Conservation (phyloP, 1,140 invertebrate species). For the Thalassaphorura encarpata region DNA sequence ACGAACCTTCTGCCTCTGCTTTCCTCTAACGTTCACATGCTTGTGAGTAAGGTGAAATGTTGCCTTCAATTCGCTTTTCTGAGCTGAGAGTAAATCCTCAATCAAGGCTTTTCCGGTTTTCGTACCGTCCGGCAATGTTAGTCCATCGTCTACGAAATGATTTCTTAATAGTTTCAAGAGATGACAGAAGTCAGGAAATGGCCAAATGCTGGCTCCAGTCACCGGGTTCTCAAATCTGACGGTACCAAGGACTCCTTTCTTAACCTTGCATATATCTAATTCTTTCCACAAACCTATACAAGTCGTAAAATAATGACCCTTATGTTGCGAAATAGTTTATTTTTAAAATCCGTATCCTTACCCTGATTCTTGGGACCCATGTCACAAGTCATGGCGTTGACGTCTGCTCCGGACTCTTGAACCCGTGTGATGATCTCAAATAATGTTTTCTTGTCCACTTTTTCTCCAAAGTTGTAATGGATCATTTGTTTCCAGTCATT, state of each 20-base stretch:
- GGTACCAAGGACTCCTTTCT: neutral
- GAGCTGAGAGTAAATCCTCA: neutral
- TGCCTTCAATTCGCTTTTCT: neutral
- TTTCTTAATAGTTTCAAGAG: conserved; percentile 23
- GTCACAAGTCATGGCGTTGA: neutral
- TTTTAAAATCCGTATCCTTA: neutral
- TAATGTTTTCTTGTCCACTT: neutral
- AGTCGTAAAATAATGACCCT: neutral
- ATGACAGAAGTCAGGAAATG: conserved; percentile 19
- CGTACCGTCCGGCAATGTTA: neutral
- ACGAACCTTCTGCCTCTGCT: neutral
- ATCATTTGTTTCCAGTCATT: neutral
- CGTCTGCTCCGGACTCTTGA: neutral
- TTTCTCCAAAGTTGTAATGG: neutral
- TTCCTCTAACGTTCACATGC: neutral
- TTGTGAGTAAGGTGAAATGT: neutral
- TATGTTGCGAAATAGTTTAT: neutral
- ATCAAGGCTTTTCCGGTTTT: neutral
- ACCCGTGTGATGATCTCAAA: neutral
- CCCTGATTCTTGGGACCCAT: neutral
- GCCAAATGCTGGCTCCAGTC: conserved; percentile 5
- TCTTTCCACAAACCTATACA: neutral
- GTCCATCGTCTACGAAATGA: conserved; percentile 17
- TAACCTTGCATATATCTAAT: neutral
- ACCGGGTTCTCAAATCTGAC: neutral